Evolutionary conservation across 2,888 invertebrate species (phyloP).

Genomic region (Mythimna ferrago): DNA sequence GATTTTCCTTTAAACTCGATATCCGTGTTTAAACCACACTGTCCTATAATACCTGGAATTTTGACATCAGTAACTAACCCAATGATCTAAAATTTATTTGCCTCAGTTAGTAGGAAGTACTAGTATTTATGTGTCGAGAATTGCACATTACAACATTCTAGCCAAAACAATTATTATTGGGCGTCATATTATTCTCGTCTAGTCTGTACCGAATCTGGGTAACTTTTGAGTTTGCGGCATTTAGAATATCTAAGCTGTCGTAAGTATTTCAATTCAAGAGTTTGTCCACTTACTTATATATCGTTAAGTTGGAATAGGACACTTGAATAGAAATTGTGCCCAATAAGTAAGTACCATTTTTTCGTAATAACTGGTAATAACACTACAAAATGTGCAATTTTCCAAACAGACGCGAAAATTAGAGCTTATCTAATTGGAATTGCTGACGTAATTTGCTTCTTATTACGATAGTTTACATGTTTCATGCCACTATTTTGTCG

Average conservation of each 20-base stretch:
- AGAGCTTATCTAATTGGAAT: conserved; percentile 25
- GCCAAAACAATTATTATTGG: not conserved
- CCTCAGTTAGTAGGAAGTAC: not conserved
- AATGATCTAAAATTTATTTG: conserved; percentile 2
- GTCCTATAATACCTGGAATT: not conserved
- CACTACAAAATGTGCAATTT: conserved; percentile 3
- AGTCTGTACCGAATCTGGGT: no score
- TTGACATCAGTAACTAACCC: not conserved
- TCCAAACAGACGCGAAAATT: conserved; percentile 4
- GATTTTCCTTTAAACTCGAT: conserved; percentile 44
- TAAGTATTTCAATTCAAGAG: no score
- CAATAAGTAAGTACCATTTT: not conserved
- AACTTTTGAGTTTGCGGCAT: not conserved
- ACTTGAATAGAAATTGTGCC: not conserved
- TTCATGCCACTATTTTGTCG: not conserved
- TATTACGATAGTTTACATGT: not conserved
- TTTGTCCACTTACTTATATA: no score
- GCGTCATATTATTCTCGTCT: not conserved
- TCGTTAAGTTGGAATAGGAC: not conserved
- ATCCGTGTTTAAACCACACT: no score
- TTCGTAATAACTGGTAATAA: not conserved
- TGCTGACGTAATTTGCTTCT: conserved; percentile 15
- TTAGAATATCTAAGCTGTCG: not conserved
- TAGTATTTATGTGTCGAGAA: not conserved
- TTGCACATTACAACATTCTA: conserved; percentile 4